A percentile compares a stretch with the other conserved stretches of the same genome.
Evolutionary conservation across 1,140 invertebrate genomes (phyloP).

Genomic region (Maniola jurtina): DNA sequence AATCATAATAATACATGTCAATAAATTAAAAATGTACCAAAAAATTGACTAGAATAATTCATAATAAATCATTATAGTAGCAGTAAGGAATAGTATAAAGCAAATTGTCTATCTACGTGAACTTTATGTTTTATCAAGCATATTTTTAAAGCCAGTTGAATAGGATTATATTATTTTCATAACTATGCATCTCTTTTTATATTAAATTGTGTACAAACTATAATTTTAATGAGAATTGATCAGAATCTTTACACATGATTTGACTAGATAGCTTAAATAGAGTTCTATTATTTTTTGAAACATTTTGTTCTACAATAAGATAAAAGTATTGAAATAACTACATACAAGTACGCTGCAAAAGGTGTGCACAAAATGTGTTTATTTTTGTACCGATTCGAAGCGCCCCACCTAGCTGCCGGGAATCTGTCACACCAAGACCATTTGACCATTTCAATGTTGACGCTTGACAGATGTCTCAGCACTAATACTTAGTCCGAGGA

Average conservation of each 20-base stretch:
- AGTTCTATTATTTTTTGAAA: not conserved
- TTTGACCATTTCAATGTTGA: no score
- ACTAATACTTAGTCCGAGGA: no score
- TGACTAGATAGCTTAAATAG: constrained; percentile 5
- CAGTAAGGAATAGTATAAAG: constrained; percentile 13
- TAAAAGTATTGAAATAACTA: not conserved
- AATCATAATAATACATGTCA: not conserved
- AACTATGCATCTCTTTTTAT: constrained; percentile 14
- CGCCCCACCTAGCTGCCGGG: no score
- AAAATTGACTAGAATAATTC: constrained; percentile 22
- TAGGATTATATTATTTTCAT: constrained; percentile 28
- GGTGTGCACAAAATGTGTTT: no score
- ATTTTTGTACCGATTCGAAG: no score
- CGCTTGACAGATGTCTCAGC: no score
- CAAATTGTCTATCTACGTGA: constrained; percentile 24
- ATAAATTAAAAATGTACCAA: constrained; percentile 4
- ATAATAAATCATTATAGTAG: constrained; percentile 7
- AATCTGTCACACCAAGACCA: no score
- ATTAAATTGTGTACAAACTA: constrained; percentile 1
- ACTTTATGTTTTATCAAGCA: constrained; percentile 12
- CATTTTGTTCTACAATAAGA: not conserved
- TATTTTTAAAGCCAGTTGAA: constrained; percentile 31
- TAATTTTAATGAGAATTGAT: not conserved
- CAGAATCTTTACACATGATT: not conserved
- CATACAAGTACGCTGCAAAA: no score